A percentile compares a stretch with the other conserved stretches of the same genome.
phyloP scores from a whole-genome alignment of 2,113 vertebrate species.

The Heterotis niloticus region DNA sequence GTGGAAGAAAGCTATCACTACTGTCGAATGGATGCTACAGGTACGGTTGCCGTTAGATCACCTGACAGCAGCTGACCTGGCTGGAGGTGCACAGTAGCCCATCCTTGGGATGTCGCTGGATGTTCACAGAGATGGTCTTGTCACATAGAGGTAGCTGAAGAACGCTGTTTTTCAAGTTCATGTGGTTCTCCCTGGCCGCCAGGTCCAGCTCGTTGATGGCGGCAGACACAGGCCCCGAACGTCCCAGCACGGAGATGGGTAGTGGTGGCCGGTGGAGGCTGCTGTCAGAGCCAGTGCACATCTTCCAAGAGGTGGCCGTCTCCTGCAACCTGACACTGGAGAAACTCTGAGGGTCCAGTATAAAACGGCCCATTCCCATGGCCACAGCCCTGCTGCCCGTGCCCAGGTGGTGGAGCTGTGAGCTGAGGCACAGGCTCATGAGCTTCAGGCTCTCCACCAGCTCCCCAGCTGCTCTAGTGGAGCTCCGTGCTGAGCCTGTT shows the following conservation, averaged over 20 bases:
- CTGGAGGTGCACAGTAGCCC: slow-evolving; percentile 70
- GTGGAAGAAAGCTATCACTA: slow-evolving; percentile 41
- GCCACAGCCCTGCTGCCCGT: neutral
- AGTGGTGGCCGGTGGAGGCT: slow-evolving; percentile 40
- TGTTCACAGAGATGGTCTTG: slow-evolving; percentile 81
- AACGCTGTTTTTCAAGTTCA: slow-evolving; percentile 73
- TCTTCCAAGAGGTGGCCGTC: slow-evolving; percentile 69
- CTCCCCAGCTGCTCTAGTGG: slow-evolving; percentile 60
- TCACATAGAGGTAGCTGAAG: slow-evolving; percentile 82
- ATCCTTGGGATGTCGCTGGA: slow-evolving; percentile 73
- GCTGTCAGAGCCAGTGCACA: slow-evolving; percentile 65
- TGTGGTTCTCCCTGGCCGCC: slow-evolving; percentile 55
- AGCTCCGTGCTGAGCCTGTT: slow-evolving; percentile 58
- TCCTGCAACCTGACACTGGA: slow-evolving; percentile 75
- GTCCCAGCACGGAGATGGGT: neutral
- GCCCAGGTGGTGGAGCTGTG: slow-evolving; percentile 59
- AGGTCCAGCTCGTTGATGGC: slow-evolving; percentile 52
- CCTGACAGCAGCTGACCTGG: slow-evolving; percentile 77
- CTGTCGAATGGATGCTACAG: slow-evolving; percentile 42
- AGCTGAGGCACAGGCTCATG: slow-evolving; percentile 71
- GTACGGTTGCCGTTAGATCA: slow-evolving; percentile 61
- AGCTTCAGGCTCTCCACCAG: slow-evolving; percentile 74
- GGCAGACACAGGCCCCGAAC: slow-evolving; percentile 49
- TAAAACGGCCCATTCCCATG: slow-evolving; percentile 54
- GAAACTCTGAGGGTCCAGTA: slow-evolving; percentile 68